phyloP scores from a whole-genome alignment of 2,797 vertebrate genomes.

The Mionectes olivaceus region DNA sequence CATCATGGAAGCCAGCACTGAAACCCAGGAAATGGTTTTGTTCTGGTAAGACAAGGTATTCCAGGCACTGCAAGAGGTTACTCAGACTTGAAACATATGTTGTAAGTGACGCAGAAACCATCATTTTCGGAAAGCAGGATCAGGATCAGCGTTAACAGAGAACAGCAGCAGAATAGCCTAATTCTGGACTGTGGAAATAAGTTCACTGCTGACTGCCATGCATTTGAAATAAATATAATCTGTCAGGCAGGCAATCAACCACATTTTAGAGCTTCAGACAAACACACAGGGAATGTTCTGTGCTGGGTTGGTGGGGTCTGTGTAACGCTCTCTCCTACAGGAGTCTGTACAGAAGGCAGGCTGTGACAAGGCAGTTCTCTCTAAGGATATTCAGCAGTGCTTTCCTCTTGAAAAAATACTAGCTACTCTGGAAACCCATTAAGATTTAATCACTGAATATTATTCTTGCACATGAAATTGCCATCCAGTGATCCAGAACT shows the following conservation, averaged over 20 bases:
- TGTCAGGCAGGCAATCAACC: neutral
- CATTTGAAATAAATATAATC: neutral
- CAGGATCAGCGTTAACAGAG: neutral
- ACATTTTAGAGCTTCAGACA: neutral
- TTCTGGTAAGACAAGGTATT: neutral
- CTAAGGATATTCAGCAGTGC: neutral
- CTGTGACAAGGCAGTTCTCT: neutral
- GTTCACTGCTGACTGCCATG: neutral
- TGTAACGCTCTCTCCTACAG: neutral
- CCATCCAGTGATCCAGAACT: conserved; percentile 13
- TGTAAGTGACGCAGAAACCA: neutral
- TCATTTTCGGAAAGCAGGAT: neutral
- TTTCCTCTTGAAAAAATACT: neutral
- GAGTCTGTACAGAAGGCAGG: neutral
- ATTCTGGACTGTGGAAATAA: neutral
- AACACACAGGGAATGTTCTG: neutral
- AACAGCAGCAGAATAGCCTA: neutral
- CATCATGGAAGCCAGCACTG: neutral
- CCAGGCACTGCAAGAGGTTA: neutral
- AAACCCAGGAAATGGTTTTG: neutral
- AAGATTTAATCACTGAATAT: conserved; percentile 34
- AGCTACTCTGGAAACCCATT: conserved; percentile 21
- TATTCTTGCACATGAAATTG: conserved; percentile 25
- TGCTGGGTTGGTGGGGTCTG: neutral
- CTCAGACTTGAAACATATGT: neutral